Percentiles rank a stretch among this genome's conserved stretches.
phyloP scores from a whole-genome alignment of 2,888 invertebrate species.

The Neoascia interrupta region DNA sequence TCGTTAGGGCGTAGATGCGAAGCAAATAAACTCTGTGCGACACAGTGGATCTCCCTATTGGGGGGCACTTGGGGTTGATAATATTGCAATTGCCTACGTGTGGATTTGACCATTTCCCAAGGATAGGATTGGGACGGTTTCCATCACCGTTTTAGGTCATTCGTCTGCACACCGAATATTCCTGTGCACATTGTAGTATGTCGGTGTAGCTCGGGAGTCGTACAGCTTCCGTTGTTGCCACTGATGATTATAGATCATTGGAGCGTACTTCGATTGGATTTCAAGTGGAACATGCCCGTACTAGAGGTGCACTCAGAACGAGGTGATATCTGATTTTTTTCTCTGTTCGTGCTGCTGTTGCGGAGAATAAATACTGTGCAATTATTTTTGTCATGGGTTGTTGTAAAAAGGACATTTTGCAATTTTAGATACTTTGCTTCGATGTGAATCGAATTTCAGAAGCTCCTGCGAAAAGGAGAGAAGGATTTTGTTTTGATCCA shows the following conservation, averaged over 20 bases:
- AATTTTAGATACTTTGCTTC: conserved; percentile 10
- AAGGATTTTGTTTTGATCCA: conserved; percentile 17
- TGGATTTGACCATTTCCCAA: conserved; percentile 43
- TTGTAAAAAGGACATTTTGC: conserved; percentile 41
- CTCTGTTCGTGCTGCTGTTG: not conserved
- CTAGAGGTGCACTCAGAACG: conserved; percentile 36
- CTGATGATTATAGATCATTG: conserved; percentile 64
- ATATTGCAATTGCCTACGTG: conserved; percentile 56
- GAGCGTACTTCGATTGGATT: conserved; percentile 64
- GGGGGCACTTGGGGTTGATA: conserved; percentile 22
- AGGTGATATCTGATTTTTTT: conserved; percentile 50
- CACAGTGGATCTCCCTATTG: conserved; percentile 24
- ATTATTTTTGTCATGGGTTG: conserved; percentile 56
- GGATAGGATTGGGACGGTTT: not conserved
- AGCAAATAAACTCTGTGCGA: not conserved
- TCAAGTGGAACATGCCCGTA: conserved; percentile 62
- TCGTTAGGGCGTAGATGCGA: conserved; percentile 22
- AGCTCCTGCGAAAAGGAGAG: conserved; percentile 8
- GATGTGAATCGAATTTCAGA: conserved; percentile 28
- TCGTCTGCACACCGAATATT: conserved; percentile 28
- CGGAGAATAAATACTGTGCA: conserved; percentile 54
- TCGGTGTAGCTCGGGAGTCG: too few relatives aligned
- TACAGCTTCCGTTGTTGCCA: conserved; percentile 47
- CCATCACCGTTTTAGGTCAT: conserved; percentile 2
- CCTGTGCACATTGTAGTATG: conserved; percentile 47